Evolutionary conservation across 23 tunicate species (phyloP), one percentile per base, ranked within the genome.

Genomic region (Botrylloides violaceus): DNA sequence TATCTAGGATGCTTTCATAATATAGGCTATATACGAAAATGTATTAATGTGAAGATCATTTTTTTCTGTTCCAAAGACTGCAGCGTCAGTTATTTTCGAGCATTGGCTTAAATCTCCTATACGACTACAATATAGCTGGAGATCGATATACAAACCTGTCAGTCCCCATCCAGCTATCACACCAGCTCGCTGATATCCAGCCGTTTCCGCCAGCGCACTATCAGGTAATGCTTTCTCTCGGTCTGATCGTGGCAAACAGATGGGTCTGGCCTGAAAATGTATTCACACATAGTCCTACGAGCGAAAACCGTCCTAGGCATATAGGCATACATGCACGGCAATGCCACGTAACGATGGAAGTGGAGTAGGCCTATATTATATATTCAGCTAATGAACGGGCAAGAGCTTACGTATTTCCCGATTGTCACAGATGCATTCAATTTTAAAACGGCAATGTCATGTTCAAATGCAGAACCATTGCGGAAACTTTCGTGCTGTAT

Each of bases 161-260:
- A 43, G 6, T 25, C 94, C 85, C 94, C 94, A 85, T 19, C 94
- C 94, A 38, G 73, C 53, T 18, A 85, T 75, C 0, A 85, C 76
- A 1, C 94, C 94, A 3, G 74, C 24, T 34, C 66, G 43, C 36
- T 55, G 58, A 34, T 43, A 66, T 20, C 35, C 33, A 36, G 58
- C 58, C 28, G 19, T 35, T 34, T 59, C 20, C 18, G 26, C 29
- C 49, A 57, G 27, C 19, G 71, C 83, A 2, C 27, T 32, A 22
- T 73, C 66, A 12, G 84, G 94, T 18, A 85, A 57, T 32, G 21
- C 29, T 34, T 38, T 48, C 61, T 85, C 77, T 26, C 73, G 36
- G 26, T 66, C 72, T 19, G 75, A 66, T 48, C 81, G 34, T 22
- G 94, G 92, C 9, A 84, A 49, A 49, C 92, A 84, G 22, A 84